Base-by-base conservation (phyloP, 2,888 invertebrate species). In the Steromphala cineraria region DNA sequence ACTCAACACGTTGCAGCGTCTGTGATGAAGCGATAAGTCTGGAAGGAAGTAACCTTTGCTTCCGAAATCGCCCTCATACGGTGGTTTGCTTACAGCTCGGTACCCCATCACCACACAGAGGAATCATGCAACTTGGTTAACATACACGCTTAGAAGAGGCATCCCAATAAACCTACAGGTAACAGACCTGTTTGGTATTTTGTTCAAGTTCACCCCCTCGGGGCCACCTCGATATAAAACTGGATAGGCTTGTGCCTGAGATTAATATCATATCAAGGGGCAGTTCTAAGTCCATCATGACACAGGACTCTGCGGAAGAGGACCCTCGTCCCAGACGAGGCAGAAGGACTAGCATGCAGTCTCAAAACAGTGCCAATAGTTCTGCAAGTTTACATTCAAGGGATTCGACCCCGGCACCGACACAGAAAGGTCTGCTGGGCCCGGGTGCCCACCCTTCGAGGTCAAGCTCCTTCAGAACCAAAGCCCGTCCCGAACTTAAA, bases 391-490 rank as follows among this genome's bases (percentile, higher is more conserved):
- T 67, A 10, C 53, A 21, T 19, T 79, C 79, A 28, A 52, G 53
- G 31, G 71, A 79, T 53, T 67, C 79, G 19, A 36, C 71, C n/a
- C 28, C 79, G 2, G 52, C 71, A 4, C 71, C 79, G 2, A n/a
- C 31, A 3, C 67, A 53, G 46, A 71, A 53, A 10, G 62, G 53
- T 28, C 36, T 67, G 2, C 52, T 71, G 0, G 52, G 52, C n/a
- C 62, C 81, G 28, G 88, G 87, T 5, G 86, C 88, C 5, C 87
- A 88, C 1, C 87, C 86, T 71, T 86, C 87, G 52, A 82, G 89
- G n/a, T 85, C 88, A 24, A 82, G 84, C 36, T 89, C 89, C 21
- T 88, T 87, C 83, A 86, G 85, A 81, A 86, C 83, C 62, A 80
- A 79, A 78, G 80, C 82, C 5, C 71, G 87, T 10, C 67, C 67